Evolutionary conservation across 2,113 vertebrate species (phyloP).

Genomic region (Callorhinus ursinus): DNA sequence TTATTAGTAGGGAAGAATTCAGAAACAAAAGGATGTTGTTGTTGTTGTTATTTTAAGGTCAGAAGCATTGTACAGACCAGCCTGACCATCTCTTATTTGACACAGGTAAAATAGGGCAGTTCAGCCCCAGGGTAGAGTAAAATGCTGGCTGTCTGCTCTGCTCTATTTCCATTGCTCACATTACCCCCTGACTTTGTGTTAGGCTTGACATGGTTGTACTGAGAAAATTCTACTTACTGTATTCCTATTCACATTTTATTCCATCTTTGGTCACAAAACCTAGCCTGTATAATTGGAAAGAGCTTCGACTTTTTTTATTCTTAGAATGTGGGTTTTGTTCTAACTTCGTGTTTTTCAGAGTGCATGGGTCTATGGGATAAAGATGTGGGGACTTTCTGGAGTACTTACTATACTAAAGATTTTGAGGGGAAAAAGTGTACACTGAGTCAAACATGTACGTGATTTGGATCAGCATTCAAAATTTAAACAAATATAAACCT

Average conservation of each 20-base stretch:
- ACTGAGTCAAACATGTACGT: neutral
- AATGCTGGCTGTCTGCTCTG: neutral
- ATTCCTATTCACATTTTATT: neutral
- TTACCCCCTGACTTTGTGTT: neutral
- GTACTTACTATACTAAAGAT: neutral
- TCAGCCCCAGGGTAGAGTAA: neutral
- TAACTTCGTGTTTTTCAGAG: neutral
- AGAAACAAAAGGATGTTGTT: constrained; percentile 83
- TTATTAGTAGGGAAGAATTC: neutral
- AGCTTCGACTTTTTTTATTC: neutral
- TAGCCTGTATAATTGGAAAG: neutral
- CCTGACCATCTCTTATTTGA: neutral
- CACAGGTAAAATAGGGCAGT: neutral
- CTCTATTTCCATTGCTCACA: neutral
- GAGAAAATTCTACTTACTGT: neutral
- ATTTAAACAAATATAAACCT: neutral
- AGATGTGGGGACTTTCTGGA: neutral
- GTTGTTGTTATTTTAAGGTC: neutral
- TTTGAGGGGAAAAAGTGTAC: neutral
- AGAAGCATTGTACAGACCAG: neutral
- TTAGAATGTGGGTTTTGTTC: constrained; percentile 22
- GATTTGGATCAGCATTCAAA: neutral
- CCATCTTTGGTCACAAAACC: neutral
- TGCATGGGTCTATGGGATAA: neutral
- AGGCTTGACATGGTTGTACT: neutral